Evolutionary conservation across 1,140 invertebrate species (phyloP).

Genomic region (Asbolus verrucosus): DNA sequence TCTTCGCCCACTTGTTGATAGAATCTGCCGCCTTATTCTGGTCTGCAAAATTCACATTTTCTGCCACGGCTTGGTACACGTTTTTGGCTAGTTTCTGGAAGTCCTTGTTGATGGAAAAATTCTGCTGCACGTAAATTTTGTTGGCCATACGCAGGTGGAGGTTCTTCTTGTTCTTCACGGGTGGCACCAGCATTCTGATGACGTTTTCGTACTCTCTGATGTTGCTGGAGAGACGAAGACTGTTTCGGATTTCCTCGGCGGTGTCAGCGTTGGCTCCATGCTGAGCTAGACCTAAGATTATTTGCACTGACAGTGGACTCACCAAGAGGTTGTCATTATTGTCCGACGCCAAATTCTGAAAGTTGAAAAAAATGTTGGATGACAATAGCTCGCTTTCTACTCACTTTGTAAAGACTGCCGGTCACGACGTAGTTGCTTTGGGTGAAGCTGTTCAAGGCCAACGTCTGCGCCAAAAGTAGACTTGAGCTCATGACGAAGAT

Average conservation of each 20-base stretch:
- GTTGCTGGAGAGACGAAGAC: no score
- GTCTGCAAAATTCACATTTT: conserved; percentile 70
- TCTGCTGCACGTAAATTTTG: conserved; percentile 66
- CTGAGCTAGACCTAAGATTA: conserved; percentile 65
- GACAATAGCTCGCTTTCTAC: not conserved
- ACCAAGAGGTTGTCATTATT: conserved; percentile 61
- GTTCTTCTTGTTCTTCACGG: not conserved
- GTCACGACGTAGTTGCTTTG: conserved; percentile 13
- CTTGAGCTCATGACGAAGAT: not conserved
- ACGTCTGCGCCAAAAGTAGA: not conserved
- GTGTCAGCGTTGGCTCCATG: conserved; percentile 70
- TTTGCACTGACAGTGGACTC: conserved; percentile 65
- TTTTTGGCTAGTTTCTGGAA: conserved; percentile 64
- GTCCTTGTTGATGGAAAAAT: conserved; percentile 57
- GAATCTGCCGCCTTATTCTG: conserved; percentile 61
- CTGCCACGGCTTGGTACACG: conserved; percentile 68
- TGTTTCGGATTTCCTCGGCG: conserved; percentile 65
- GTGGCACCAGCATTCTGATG: no score
- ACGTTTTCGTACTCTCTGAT: not conserved
- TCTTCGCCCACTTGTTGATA: conserved; percentile 80
- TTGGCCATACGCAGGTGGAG: conserved; percentile 24
- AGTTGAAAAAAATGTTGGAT: conserved; percentile 52
- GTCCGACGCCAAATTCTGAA: conserved; percentile 60
- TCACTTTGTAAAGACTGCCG: conserved; percentile 4
- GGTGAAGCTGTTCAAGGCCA: conserved; percentile 6